A percentile compares a stretch with the other conserved stretches of the same genome.
These are phyloP conservation scores for Nycticorax nycticorax DNA, from an alignment of 2,113 vertebrate genomes.

Conservation along the genomic window DNA sequence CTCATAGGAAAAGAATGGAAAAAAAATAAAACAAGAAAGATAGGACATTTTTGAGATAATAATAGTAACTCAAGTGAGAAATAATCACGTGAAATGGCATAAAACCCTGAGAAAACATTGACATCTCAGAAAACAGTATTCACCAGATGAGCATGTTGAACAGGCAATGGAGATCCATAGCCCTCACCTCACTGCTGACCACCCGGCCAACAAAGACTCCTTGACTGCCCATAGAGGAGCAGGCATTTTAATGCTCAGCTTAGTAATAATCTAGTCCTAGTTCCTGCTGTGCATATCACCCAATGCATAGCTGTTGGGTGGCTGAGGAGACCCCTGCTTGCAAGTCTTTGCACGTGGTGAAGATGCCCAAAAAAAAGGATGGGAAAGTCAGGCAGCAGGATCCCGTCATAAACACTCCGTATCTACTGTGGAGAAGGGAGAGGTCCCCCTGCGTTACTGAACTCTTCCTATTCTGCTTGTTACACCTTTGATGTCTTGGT, in stretches of 20 bases:
- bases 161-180: neutral
- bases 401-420: neutral
- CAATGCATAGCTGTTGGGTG: neutral
- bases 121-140: neutral
- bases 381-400: neutral
- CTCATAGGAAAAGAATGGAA: neutral
- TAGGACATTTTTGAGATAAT: neutral
- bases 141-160: neutral
- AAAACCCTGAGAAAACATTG: neutral
- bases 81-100: neutral
- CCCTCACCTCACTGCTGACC: neutral
- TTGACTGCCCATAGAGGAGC: neutral
- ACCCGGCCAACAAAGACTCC: accelerated
- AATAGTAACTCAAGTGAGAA: neutral
- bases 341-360: neutral
- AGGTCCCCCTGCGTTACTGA: neutral
- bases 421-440: neutral
- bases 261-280: neutral
- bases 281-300: neutral
- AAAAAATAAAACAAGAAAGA: neutral
- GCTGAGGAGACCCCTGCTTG: neutral
- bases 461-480: neutral
- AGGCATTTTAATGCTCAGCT: neutral
- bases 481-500: neutral
- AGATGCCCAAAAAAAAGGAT: neutral